Percentiles rank a stretch among this genome's conserved stretches.
phyloP scores from a whole-genome alignment of 2,113 vertebrate species.

The Spilogale gracilis region DNA sequence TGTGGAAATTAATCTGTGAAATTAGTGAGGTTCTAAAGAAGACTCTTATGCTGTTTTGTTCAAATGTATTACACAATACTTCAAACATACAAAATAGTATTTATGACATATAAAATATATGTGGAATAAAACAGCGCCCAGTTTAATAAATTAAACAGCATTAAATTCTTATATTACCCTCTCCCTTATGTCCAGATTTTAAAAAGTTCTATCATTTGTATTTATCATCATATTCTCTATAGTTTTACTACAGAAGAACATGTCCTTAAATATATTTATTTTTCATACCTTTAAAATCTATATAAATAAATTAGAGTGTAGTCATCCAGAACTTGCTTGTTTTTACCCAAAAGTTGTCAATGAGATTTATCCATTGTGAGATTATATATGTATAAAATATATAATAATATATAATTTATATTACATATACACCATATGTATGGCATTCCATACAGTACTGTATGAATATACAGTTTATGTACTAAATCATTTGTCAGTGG shows the following conservation, averaged over 20 bases:
- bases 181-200: neutral
- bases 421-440: neutral
- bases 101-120: neutral
- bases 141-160: neutral
- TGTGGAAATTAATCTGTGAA: neutral
- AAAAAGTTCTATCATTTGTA: neutral
- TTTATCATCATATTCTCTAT: neutral
- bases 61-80: neutral
- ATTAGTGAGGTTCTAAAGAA: neutral
- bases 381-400: neutral
- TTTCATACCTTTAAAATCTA: neutral
- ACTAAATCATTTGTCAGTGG: neutral
- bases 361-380: neutral
- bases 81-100: neutral
- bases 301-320: neutral
- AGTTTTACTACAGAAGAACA: neutral
- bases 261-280: neutral
- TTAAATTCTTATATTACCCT: neutral
- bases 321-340: neutral
- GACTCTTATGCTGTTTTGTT: neutral
- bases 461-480: neutral
- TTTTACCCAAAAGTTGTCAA: neutral
- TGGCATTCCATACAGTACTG: neutral
- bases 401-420: neutral
- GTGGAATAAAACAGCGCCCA: neutral